Conservation (phyloP, 2,113 vertebrate genomes). For the Athene noctua region DNA sequence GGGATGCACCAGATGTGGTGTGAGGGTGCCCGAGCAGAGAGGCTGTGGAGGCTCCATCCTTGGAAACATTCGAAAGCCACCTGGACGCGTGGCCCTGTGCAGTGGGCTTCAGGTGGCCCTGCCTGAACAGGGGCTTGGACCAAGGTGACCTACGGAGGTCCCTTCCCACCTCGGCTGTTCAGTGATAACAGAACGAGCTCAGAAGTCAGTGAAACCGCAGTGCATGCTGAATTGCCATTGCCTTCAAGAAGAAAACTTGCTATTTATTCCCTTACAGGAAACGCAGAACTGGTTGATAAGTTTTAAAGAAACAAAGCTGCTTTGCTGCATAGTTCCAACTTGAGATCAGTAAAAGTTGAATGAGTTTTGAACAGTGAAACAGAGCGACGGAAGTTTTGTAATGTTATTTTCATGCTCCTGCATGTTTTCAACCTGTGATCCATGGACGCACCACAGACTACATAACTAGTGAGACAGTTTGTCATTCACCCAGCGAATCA, state of each 20-base stretch:
- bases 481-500: background rate
- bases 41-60: background rate
- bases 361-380: background rate
- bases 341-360: background rate
- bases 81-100: accelerated
- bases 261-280: accelerated
- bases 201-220: accelerated
- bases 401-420: background rate
- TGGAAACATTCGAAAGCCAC: accelerated
- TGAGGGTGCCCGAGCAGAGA: accelerated
- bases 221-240: accelerated
- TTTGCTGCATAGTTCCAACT: background rate
- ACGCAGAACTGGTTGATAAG: background rate
- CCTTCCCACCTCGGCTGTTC: background rate
- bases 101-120: background rate
- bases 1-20: accelerated
- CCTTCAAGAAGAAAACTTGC: background rate
- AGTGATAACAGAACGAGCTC: accelerated
- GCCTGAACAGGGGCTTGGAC: background rate
- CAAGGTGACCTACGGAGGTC: background rate
- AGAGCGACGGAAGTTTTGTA: background rate
- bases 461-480: background rate
- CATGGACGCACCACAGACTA: accelerated
- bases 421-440: background rate
- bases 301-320: background rate